These are phyloP conservation scores for Cnemophilus loriae DNA, from an alignment of 2,113 vertebrate species.

Conservation along the genomic window DNA sequence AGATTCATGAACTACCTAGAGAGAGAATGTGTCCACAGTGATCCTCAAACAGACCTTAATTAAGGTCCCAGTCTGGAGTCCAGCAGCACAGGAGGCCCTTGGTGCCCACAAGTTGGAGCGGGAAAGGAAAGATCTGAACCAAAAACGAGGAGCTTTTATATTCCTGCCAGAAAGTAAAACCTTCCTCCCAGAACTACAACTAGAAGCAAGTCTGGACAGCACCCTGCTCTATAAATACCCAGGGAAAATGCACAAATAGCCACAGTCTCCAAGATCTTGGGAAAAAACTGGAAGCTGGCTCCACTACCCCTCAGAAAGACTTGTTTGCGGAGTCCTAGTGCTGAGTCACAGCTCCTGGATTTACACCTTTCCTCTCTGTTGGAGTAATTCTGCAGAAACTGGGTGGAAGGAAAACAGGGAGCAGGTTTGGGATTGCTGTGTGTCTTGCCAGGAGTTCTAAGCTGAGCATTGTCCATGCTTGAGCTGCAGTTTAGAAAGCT, in stretches of 20 bases:
- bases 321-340: not conserved
- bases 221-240: not conserved
- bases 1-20: not conserved
- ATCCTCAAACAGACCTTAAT: accelerated
- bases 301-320: not conserved
- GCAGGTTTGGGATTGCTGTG: not conserved
- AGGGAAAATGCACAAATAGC: not conserved
- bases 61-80: not conserved
- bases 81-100: not conserved
- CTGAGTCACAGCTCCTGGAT: not conserved
- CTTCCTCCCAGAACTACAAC: not conserved
- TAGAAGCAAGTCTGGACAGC: not conserved
- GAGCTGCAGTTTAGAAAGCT: not conserved
- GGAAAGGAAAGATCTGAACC: not conserved
- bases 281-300: not conserved
- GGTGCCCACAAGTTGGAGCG: accelerated
- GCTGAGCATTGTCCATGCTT: not conserved
- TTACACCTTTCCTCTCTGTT: not conserved
- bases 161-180: not conserved
- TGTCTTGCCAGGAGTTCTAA: not conserved
- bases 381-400: not conserved
- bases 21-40: not conserved
- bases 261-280: not conserved
- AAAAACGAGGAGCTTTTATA: not conserved
- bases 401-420: not conserved